These are phyloP conservation scores for Chloropsis cyanopogon DNA, from an alignment of 2,113 vertebrate genomes.

Conservation along the genomic window DNA sequence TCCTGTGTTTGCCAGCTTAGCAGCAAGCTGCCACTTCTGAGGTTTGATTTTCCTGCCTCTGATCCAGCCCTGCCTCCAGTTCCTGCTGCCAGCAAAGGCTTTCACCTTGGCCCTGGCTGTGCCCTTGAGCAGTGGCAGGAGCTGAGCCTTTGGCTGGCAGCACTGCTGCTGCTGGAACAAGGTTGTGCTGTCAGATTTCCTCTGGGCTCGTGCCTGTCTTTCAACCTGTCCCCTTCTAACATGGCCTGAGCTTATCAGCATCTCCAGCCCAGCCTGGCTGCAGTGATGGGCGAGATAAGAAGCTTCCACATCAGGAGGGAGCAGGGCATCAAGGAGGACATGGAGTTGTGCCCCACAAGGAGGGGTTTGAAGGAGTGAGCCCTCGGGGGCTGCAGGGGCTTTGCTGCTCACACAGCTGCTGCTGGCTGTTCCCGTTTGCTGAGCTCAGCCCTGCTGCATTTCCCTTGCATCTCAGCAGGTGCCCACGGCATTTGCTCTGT, in stretches of 20 bases:
- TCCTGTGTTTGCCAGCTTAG: neutral
- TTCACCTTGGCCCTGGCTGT: neutral
- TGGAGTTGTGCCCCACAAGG: rapidly evolving
- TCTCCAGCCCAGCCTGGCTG: neutral
- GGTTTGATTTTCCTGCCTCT: neutral
- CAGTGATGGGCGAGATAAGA: neutral
- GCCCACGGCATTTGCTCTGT: neutral
- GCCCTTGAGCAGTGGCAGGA: neutral
- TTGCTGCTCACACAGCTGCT: neutral
- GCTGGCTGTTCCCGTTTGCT: neutral
- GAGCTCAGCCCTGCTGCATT: neutral
- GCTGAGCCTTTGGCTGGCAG: neutral
- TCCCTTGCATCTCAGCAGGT: neutral
- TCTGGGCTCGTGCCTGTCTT: neutral
- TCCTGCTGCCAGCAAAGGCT: neutral
- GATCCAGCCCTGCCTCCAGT: neutral
- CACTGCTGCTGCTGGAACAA: neutral
- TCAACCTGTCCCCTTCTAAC: neutral
- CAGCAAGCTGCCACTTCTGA: neutral
- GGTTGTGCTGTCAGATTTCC: neutral
- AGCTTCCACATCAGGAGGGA: neutral
- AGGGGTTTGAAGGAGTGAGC: neutral
- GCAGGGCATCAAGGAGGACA: neutral
- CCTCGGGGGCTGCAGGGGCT: rapidly evolving
- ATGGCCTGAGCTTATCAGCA: neutral